These are phyloP conservation scores for Agrochola litura DNA, from an alignment of 2,888 invertebrate genomes.

Conservation along the genomic window DNA sequence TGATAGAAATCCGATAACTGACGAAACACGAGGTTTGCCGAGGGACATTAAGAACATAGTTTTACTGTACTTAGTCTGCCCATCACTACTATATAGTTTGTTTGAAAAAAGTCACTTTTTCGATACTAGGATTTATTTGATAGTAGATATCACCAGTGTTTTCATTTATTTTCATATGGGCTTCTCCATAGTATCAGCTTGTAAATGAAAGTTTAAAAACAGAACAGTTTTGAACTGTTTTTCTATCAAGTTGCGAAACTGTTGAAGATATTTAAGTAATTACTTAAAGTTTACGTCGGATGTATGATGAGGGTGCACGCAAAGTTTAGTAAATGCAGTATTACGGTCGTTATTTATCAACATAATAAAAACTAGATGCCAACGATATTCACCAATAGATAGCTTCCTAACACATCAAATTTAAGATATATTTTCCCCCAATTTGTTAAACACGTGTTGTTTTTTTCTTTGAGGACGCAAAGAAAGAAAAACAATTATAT, in stretches of 20 bases:
- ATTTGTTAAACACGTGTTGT: too few relatives aligned
- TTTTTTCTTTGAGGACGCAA: too few relatives aligned
- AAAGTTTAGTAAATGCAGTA: conserved; percentile 1
- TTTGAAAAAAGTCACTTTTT: neutral
- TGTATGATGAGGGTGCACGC: neutral
- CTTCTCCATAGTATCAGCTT: neutral
- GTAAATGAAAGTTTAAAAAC: neutral
- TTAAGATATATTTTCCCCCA: too few relatives aligned
- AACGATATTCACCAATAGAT: neutral
- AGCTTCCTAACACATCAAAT: neutral
- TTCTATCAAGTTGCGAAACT: neutral
- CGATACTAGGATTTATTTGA: neutral
- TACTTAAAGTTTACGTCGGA: neutral
- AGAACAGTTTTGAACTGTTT: neutral
- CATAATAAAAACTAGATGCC: neutral
- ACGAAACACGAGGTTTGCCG: too few relatives aligned
- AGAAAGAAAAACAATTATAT: too few relatives aligned
- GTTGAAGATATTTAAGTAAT: neutral
- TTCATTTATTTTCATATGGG: neutral
- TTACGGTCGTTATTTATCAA: conserved; percentile 1
- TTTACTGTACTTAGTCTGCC: too few relatives aligned
- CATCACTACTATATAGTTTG: neutral
- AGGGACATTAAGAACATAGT: too few relatives aligned
- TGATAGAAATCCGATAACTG: too few relatives aligned
- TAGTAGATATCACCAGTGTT: neutral